Conservation (phyloP, 2,888 invertebrate species). For the Amphimallon solstitiale region DNA sequence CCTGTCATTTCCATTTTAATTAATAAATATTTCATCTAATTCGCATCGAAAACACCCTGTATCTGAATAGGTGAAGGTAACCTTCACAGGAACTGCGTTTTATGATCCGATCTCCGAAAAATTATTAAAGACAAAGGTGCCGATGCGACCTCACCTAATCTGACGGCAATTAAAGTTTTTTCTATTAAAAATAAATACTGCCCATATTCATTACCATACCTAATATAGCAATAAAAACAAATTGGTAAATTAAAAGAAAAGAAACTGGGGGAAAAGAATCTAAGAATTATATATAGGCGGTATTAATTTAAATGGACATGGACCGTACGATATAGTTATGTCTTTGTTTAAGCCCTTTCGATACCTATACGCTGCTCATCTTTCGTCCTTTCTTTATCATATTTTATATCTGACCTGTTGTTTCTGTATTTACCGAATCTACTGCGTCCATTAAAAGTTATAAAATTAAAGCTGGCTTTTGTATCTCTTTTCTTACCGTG, state of each 20-base stretch:
- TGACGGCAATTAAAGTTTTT: constrained; percentile 54
- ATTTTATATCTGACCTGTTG: constrained; percentile 1
- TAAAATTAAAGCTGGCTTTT: constrained; percentile 1
- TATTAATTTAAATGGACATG: constrained; percentile 26
- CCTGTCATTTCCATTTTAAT: too few species aligned
- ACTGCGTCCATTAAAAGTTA: constrained; percentile 28
- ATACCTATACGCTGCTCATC: neutral
- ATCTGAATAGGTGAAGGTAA: too few species aligned
- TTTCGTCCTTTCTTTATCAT: constrained; percentile 1
- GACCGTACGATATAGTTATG: neutral
- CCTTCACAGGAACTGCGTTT: too few species aligned
- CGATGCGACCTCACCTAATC: constrained; percentile 49
- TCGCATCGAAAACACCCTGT: neutral
- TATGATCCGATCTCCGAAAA: too few species aligned
- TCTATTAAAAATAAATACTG: constrained; percentile 56
- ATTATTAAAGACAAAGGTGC: constrained; percentile 51
- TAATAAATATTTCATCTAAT: too few species aligned
- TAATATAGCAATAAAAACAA: constrained; percentile 49
- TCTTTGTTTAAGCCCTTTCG: neutral
- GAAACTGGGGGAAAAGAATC: neutral
- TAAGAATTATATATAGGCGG: constrained; percentile 18
- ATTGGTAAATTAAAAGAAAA: constrained; percentile 37
- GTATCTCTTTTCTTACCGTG: constrained; percentile 2
- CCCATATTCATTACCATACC: constrained; percentile 53
- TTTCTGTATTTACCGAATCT: constrained; percentile 30